These are phyloP conservation scores for Holothuria glaberrima DNA, from an alignment of 35 echinoderm and acorn worm species.

Conservation along the genomic window DNA sequence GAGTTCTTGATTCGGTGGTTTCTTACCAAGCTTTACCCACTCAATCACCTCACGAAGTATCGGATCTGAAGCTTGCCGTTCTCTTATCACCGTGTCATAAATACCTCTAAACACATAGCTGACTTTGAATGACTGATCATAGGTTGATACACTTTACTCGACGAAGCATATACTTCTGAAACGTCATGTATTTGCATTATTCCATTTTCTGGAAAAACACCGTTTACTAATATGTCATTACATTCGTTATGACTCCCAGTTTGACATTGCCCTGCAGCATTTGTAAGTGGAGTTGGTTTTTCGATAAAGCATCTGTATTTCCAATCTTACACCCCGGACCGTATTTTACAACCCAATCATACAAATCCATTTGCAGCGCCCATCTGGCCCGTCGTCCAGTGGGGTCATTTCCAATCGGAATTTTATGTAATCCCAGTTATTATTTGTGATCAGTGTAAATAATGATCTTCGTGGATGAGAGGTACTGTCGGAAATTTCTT, in stretches of 20 bases:
- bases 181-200: neutral
- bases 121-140: neutral
- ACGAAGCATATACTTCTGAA: neutral
- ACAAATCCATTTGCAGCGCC: slow-evolving; percentile 22
- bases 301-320: slow-evolving; percentile 44
- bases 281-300: neutral
- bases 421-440: slow-evolving; percentile 7
- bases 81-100: neutral
- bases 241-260: neutral
- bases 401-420: no score
- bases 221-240: neutral
- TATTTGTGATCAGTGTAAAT: neutral
- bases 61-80: neutral
- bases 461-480: slow-evolving; percentile 51
- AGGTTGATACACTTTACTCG: neutral
- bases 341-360: slow-evolving; percentile 21
- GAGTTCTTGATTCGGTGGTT: neutral
- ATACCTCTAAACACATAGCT: neutral
- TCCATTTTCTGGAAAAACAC: neutral
- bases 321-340: neutral
- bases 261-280: neutral
- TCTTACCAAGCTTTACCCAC: neutral
- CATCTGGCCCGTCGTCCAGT: slow-evolving; percentile 31
- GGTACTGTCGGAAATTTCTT: slow-evolving; percentile 63
- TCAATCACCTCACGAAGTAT: neutral